phyloP scores from a whole-genome alignment of 1,140 invertebrate species.

The Pectinophora gossypiella region DNA sequence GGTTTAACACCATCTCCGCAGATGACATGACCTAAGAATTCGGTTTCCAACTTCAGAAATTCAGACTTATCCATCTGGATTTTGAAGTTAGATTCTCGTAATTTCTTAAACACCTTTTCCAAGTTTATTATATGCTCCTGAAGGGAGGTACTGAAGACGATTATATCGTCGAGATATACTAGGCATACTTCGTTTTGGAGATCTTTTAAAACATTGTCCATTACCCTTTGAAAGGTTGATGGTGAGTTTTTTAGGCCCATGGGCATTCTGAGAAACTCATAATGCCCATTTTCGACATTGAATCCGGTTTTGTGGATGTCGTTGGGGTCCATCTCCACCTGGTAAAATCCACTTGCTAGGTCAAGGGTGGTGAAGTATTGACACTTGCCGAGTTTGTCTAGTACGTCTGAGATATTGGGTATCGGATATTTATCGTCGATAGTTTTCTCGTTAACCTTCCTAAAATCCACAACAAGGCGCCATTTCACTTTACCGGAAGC shows the following conservation, averaged over 20 bases:
- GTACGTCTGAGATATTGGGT: not conserved
- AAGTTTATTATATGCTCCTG: constrained; percentile 4
- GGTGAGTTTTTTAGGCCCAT: too few relatives aligned
- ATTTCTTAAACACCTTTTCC: too few relatives aligned
- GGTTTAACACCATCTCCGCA: constrained; percentile 19
- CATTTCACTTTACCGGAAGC: too few relatives aligned
- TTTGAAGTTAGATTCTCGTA: constrained; percentile 1
- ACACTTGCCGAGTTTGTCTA: not conserved
- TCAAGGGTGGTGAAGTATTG: not conserved
- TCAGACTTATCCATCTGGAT: not conserved
- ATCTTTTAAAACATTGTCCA: not conserved
- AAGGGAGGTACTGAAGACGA: constrained; percentile 2
- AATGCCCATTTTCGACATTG: not conserved
- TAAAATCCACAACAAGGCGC: too few relatives aligned
- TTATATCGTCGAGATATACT: constrained; percentile 2
- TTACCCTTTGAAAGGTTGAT: too few relatives aligned
- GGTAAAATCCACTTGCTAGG: not conserved
- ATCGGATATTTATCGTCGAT: not conserved
- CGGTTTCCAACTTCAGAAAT: constrained; percentile 17
- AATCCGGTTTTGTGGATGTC: not conserved
- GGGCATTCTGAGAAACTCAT: too few relatives aligned
- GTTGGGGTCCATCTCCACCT: too few relatives aligned
- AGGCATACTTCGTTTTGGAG: not conserved
- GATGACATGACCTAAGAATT: constrained; percentile 21
- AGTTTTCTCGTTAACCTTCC: constrained; percentile 1